phyloP scores from a whole-genome alignment of 2,888 invertebrate genomes.

The Sepioteuthis lessoniana region DNA sequence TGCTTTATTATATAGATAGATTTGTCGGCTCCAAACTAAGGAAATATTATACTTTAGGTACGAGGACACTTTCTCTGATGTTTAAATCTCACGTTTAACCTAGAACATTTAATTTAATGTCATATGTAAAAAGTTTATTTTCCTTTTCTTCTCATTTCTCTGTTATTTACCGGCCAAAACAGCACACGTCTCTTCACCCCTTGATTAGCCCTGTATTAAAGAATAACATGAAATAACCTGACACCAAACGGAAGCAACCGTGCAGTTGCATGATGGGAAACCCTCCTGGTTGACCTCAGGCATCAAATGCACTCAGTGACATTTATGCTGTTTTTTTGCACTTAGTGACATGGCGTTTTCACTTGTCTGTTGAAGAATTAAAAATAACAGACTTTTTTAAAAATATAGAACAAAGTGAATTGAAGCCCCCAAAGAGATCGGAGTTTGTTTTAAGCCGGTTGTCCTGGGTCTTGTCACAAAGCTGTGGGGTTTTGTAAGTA shows the following conservation, averaged over 20 bases:
- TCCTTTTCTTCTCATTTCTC: neutral
- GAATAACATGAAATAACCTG: neutral
- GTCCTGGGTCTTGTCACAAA: no score
- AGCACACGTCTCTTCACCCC: neutral
- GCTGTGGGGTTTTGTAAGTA: no score
- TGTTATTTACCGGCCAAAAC: neutral
- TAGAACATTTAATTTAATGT: neutral
- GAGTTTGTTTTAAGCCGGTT: no score
- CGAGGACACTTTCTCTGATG: neutral
- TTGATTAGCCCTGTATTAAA: neutral
- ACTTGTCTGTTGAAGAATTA: neutral
- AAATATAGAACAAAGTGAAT: neutral
- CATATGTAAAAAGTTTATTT: neutral
- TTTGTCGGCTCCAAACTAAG: neutral
- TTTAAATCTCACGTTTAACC: neutral
- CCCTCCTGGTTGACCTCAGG: neutral
- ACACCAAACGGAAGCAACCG: neutral
- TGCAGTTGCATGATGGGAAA: conserved; percentile 23
- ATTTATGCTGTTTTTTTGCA: neutral
- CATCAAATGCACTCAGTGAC: neutral
- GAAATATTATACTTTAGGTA: neutral
- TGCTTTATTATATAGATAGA: neutral
- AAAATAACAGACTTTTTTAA: neutral
- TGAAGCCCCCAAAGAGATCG: neutral
- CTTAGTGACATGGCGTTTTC: neutral